A percentile compares a stretch with the other conserved stretches of the same genome.
Evolutionary conservation across 2,888 invertebrate species (phyloP).

Genomic region (Calliphora vomitoria): DNA sequence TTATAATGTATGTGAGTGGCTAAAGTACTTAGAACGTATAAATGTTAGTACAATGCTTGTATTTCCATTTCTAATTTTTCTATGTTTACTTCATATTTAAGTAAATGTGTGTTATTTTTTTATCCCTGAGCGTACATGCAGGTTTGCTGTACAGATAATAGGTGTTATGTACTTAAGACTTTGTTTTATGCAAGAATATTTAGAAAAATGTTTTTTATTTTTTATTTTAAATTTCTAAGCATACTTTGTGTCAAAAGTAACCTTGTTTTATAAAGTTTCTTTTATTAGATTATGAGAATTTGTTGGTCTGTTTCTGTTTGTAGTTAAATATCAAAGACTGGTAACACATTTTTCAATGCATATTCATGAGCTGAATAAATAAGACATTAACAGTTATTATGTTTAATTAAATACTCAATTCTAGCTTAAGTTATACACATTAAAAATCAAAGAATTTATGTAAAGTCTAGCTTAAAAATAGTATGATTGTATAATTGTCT

Average conservation of each 20-base stretch:
- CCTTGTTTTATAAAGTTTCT: not conserved
- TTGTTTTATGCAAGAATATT: constrained; percentile 14
- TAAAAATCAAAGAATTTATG: too few species aligned
- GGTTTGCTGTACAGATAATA: not conserved
- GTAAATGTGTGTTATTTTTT: too few species aligned
- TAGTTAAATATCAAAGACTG: too few species aligned
- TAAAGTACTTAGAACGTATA: not conserved
- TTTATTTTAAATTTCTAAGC: constrained; percentile 23
- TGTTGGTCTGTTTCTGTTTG: not conserved
- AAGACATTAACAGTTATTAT: too few species aligned
- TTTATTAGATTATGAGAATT: not conserved
- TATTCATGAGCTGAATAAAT: too few species aligned
- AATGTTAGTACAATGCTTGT: not conserved
- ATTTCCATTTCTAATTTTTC: not conserved
- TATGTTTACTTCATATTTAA: too few species aligned
- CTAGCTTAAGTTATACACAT: too few species aligned
- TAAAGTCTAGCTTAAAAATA: too few species aligned
- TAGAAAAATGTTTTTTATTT: constrained; percentile 5
- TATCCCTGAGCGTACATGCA: not conserved
- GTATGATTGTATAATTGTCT: too few species aligned
- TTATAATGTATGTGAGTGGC: not conserved
- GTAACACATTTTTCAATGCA: too few species aligned
- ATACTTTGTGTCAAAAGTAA: constrained; percentile 37
- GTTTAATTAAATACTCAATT: too few species aligned
- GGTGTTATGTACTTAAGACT: constrained; percentile 25